These are phyloP conservation scores for Macrotrachela quadricornifera DNA, from an alignment of 1,140 invertebrate genomes.

Conservation along the genomic window DNA sequence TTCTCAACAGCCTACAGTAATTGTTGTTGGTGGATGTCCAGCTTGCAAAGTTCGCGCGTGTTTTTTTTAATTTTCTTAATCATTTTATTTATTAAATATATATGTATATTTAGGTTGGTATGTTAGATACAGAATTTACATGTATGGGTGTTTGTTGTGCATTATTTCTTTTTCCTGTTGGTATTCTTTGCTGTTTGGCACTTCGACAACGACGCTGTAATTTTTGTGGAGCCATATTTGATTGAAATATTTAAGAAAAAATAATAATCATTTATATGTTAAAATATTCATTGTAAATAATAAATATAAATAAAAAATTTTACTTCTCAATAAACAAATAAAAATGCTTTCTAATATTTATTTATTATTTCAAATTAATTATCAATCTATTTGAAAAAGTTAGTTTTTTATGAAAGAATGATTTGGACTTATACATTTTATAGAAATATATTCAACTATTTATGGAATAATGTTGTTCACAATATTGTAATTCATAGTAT, in stretches of 20 bases:
- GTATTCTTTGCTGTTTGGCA: conserved; percentile 55
- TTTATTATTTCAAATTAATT: no score
- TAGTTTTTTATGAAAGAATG: no score
- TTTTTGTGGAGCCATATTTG: conserved; percentile 60
- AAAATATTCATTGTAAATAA: no score
- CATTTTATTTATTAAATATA: conserved; percentile 6
- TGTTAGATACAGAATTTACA: conserved; percentile 55
- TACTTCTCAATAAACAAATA: no score
- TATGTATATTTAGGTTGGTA: conserved; percentile 28
- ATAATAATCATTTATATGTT: no score
- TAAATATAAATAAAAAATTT: no score
- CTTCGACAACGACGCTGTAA: conserved; percentile 54
- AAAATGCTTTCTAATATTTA: no score
- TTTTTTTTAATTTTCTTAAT: conserved; percentile 9
- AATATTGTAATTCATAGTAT: no score
- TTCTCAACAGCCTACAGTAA: conserved; percentile 26
- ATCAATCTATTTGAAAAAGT: no score
- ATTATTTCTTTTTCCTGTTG: conserved; percentile 60
- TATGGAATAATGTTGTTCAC: no score
- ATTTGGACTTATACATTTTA: no score
- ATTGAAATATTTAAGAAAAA: conserved; percentile 13
- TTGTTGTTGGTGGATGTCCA: conserved; percentile 54
- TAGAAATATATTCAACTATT: no score
- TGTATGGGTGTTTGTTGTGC: conserved; percentile 57
- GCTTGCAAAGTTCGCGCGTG: conserved; percentile 51